Evolutionary conservation across 2,797 vertebrate genomes (phyloP), one percentile per base, ranked within the genome.

Genomic region (Pelobates cultripes): DNA sequence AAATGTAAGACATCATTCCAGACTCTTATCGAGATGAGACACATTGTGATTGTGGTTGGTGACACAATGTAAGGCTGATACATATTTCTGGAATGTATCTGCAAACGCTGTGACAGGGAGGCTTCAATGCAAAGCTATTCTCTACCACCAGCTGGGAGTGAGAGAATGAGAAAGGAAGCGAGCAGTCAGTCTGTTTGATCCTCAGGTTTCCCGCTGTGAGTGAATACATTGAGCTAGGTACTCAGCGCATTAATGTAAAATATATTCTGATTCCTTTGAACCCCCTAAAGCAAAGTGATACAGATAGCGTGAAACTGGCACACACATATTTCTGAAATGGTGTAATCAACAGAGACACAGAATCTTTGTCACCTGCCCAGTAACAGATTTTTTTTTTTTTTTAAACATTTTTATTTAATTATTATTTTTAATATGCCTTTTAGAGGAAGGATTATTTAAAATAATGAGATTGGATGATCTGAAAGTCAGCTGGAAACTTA

Each of bases 131-230:
- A 68, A 42, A 43, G 70, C 71, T 47, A 86, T 85, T 88, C 86
- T 84, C 1, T 75, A 14, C 87, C 90, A 79, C 88, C 90, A 81
- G 90, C 90, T 89, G 89, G 17, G 88, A 87, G 63, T 43, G 75
- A 84, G 53, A 78, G 28, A 28, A 28, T 28, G 28, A 28, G 75
- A 85, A 89, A 86, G 82, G 82, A 88, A 86, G 85, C 86, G 89
- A 90, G 89, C 89, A 43, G 88, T 72, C 88, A 68, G 82, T 82
- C 87, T 79, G 86, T 87, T 90, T 92, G 92, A 92, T 90, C 86
- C 91, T 78, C 64, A n/a, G 89, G 86, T 75, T 28, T 70, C 90
- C 93, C 6, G 87, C 93, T 86, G 91, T 1, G 90, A 71, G 82
- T 87, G 85, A 86, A 81, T 85, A 87, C 85, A 79, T 28, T 10